Conservation (phyloP, 2,113 vertebrate genomes). For the Carettochelys insculpta region DNA sequence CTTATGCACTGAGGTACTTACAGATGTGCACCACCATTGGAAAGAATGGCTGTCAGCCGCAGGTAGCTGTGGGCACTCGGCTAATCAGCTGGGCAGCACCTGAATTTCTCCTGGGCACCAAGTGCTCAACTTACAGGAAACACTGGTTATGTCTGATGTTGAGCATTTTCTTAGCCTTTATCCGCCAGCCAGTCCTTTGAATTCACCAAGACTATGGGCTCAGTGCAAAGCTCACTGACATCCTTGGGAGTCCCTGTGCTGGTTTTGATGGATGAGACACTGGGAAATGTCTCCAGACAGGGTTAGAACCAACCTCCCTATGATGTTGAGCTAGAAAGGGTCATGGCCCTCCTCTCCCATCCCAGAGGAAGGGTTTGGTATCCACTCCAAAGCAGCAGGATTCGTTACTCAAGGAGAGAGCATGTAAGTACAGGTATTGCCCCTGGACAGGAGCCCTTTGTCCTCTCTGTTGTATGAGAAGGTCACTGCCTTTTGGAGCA, state of each 20-base stretch:
- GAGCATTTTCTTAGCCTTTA: not conserved
- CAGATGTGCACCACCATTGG: too few relatives aligned
- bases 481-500: not conserved
- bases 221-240: not conserved
- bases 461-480: rapidly evolving
- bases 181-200: not conserved
- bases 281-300: not conserved
- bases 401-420: not conserved
- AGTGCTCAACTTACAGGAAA: too few relatives aligned
- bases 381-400: not conserved
- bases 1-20: too few relatives aligned
- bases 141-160: too few relatives aligned
- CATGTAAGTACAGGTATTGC: rapidly evolving
- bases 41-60: too few relatives aligned
- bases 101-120: too few relatives aligned
- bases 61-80: too few relatives aligned
- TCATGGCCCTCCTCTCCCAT: not conserved
- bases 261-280: not conserved
- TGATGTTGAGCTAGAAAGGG: not conserved
- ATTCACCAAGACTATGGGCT: not conserved
- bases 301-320: not conserved
- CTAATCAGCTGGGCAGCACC: too few relatives aligned
- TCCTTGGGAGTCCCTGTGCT: not conserved
- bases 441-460: too few relatives aligned
- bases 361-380: not conserved